These are phyloP conservation scores for Cosmia trapezina DNA, from an alignment of 2,888 invertebrate species.

Conservation along the genomic window DNA sequence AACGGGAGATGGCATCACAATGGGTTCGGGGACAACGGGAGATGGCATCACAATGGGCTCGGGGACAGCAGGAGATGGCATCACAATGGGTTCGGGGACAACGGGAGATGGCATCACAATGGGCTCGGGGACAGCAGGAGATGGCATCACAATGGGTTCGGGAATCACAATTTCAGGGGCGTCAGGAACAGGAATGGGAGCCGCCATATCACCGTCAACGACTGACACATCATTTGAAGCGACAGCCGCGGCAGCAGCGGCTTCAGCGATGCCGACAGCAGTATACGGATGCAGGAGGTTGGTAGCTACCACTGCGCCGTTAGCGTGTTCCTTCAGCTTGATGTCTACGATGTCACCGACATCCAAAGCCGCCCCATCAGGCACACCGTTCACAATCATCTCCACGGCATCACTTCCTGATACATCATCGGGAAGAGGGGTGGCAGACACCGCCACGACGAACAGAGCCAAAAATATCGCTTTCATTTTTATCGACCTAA, in stretches of 20 bases:
- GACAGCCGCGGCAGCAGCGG: conserved; percentile 65
- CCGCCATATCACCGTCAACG: background rate
- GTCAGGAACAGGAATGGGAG: conserved; percentile 26
- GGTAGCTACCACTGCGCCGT: conserved; percentile 70
- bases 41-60: conserved; percentile 49
- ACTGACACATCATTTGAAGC: conserved; percentile 15
- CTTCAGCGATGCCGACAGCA: conserved; percentile 77
- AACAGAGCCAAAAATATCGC: conserved; percentile 77
- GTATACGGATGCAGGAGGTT: conserved; percentile 77
- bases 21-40: no score
- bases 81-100: conserved; percentile 44
- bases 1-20: conserved; percentile 46
- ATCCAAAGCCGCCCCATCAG: conserved; percentile 77
- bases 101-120: conserved; percentile 49
- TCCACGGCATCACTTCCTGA: conserved; percentile 74
- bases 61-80: conserved; percentile 49
- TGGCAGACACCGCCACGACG: conserved; percentile 75
- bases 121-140: no score
- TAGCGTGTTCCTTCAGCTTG: conserved; percentile 74
- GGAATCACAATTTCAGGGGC: conserved; percentile 12
- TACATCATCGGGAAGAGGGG: conserved; percentile 69
- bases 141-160: conserved; percentile 48
- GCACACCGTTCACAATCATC: conserved; percentile 78
- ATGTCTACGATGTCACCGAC: conserved; percentile 75
- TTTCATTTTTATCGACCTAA: conserved; percentile 78